Evolutionary conservation across 2,113 vertebrate species (phyloP), one percentile per base, ranked within the genome.

Genomic region (Chamaetylas fuelleborni): DNA sequence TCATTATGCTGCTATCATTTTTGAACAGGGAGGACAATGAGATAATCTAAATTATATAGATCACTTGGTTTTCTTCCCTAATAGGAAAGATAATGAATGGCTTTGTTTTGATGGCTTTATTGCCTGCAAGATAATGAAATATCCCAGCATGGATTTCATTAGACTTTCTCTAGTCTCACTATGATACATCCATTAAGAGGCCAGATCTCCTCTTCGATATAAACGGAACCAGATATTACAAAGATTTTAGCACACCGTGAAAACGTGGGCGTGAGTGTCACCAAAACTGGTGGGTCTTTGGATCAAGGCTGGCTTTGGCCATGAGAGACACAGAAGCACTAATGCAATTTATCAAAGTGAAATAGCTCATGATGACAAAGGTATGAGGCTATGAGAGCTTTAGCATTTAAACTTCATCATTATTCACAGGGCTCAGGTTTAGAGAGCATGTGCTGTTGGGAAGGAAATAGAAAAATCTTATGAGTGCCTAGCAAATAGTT

Each of bases 81-180:
- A 86, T 88, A 93, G 92, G 67, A 94, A 94, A 95, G 72, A 93
- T 84, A 95, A 94, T 81, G 67, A 90, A 96, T 85, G 91, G 38
- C 76, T 94, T 95, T 95, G 88, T 96, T 96, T 94, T 81, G 90
- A 93, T 94, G 80, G 43, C 61, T 93, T 96, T 94, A 88, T 96
- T 96, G 93, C 86, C 80, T 92, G 67, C 85, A 86, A 81, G 85
- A 86, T 96, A 96, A 96, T 95, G 92, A 96, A 94, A 88, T 94
- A 92, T 88, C 95, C 61, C 94, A 96, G 92, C 95, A 93, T 90
- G 93, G 88, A 86, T 96, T 95, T 95, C 94, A 97, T 96, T 94
- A 97, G 54, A 31, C 72, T 81, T 83, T 88, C 67, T 92, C 90
- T 93, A 48, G 54, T 78, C 88, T 86, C 40, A 12, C 82, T 86